Conservation (phyloP, 2,113 vertebrate species). For the Noctilio leporinus region DNA sequence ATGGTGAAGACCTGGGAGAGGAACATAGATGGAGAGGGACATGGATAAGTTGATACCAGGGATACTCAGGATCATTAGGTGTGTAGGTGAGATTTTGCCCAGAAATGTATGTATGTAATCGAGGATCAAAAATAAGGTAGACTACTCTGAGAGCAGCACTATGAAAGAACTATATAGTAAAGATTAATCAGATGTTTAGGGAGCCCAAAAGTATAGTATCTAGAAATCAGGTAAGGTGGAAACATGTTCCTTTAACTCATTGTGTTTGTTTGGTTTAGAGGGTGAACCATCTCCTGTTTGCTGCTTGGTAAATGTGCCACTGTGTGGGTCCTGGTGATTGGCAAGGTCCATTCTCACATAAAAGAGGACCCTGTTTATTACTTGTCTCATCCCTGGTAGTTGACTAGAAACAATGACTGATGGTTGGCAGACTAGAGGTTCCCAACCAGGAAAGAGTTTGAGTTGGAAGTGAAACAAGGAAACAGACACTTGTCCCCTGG, state of each 20-base stretch:
- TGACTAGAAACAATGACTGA: background rate
- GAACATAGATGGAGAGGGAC: background rate
- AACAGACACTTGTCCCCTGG: background rate
- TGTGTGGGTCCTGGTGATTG: background rate
- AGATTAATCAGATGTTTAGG: background rate
- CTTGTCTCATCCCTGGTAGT: background rate
- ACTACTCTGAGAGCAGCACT: no score
- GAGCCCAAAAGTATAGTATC: background rate
- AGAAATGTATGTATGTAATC: background rate
- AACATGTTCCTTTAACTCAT: rapidly evolving
- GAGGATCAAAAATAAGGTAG: background rate
- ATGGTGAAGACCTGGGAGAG: background rate
- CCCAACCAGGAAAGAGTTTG: background rate
- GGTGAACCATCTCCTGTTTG: background rate
- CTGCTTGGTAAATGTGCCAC: background rate
- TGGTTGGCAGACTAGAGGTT: background rate
- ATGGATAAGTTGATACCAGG: background rate
- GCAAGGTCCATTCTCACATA: background rate
- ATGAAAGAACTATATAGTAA: background rate
- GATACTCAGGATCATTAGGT: background rate
- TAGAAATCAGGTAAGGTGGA: background rate
- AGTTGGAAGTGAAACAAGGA: background rate
- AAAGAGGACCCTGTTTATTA: background rate
- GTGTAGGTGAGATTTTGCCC: background rate
- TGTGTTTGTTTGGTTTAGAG: background rate